Conservation (phyloP, 2,888 invertebrate genomes). For the Agrilus cyanescens region DNA sequence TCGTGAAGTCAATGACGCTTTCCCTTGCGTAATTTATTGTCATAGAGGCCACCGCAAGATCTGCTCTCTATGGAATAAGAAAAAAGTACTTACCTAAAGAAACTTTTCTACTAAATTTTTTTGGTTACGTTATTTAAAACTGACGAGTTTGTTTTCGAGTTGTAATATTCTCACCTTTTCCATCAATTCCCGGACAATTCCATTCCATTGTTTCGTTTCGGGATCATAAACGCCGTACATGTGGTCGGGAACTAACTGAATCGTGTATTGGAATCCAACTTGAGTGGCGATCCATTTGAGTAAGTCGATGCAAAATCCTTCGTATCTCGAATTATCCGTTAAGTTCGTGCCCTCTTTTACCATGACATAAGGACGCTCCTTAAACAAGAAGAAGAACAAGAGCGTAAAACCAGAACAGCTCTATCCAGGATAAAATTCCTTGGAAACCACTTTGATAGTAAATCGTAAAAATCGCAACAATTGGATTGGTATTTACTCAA, state of each 20-base stretch:
- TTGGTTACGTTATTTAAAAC: slow-evolving; percentile 1
- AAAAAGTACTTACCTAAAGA: slow-evolving; percentile 2
- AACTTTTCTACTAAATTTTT: not conserved
- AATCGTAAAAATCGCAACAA: too few relatives aligned
- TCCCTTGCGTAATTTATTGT: slow-evolving; percentile 95
- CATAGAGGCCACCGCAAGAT: slow-evolving; percentile 93
- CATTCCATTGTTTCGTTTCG: slow-evolving; percentile 81
- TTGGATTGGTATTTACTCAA: too few relatives aligned
- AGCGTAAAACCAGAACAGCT: too few relatives aligned
- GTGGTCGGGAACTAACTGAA: slow-evolving; percentile 72
- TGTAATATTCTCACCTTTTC: slow-evolving; percentile 52
- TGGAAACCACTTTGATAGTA: too few relatives aligned
- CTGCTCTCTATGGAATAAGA: slow-evolving; percentile 62
- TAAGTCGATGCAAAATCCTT: slow-evolving; percentile 87
- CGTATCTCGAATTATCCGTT: slow-evolving; percentile 76
- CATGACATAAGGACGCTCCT: slow-evolving; percentile 90
- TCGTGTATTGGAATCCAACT: slow-evolving; percentile 79
- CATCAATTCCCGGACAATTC: slow-evolving; percentile 76
- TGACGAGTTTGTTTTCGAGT: slow-evolving; percentile 1
- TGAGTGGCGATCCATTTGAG: slow-evolving; percentile 70
- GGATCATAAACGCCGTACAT: slow-evolving; percentile 86
- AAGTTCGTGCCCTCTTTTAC: slow-evolving; percentile 72
- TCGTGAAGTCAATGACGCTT: slow-evolving; percentile 92
- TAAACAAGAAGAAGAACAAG: slow-evolving; percentile 16
- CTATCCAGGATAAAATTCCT: too few relatives aligned